A percentile compares a stretch with the other conserved stretches of the same genome.
Conservation (phyloP, 2,113 vertebrate species). For the Axis porcinus region DNA sequence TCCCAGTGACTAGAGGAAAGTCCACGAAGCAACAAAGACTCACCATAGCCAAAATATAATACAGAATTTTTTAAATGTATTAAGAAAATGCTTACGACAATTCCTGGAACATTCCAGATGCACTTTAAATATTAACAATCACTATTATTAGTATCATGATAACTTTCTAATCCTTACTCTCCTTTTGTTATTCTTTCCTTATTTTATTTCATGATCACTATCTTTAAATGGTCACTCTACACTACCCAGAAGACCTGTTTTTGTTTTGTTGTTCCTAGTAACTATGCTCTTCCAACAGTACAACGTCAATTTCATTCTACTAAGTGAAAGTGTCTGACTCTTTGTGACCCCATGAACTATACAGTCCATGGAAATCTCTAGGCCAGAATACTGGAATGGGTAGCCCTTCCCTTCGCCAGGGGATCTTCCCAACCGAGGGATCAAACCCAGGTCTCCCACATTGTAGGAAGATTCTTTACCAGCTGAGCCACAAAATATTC, state of each 20-base stretch:
- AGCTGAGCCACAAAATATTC: not conserved
- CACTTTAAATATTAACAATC: not conserved
- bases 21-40: not conserved
- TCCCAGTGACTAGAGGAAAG: not conserved
- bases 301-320: not conserved
- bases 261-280: not conserved
- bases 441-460: not conserved
- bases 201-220: not conserved
- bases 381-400: not conserved
- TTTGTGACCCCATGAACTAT: not conserved
- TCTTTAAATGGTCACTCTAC: not conserved
- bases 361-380: not conserved
- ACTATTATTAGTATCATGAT: not conserved
- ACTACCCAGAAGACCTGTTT: not conserved
- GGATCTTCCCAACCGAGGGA: not conserved
- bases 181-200: not conserved
- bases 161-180: not conserved
- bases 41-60: not conserved
- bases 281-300: not conserved
- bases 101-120: not conserved
- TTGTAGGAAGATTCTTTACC: accelerated
- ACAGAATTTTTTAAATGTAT: not conserved
- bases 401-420: not conserved
- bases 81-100: not conserved
- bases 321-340: not conserved